Evolutionary conservation across 2,888 invertebrate species (phyloP).

Genomic region (Odontocolon sp.): DNA sequence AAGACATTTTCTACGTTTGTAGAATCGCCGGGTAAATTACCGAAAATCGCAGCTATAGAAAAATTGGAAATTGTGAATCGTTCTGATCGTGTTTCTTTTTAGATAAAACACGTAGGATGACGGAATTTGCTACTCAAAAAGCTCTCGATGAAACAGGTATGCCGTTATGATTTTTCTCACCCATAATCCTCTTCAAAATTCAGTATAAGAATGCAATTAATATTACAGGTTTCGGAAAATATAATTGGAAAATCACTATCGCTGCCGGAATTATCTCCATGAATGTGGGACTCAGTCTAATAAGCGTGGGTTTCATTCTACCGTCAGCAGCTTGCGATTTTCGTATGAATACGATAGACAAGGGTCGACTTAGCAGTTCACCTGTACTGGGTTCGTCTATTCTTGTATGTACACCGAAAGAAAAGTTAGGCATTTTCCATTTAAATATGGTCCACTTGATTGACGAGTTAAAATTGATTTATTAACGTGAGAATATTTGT

Average conservation of each 20-base stretch:
- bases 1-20: not conserved
- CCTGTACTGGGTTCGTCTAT: constrained; percentile 92
- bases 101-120: constrained; percentile 61
- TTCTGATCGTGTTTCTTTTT: constrained; percentile 32
- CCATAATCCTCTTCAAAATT: not conserved
- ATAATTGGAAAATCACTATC: constrained; percentile 89
- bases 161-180: not conserved
- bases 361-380: constrained; percentile 89
- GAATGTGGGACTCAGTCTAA: constrained; percentile 91
- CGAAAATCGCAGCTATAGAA: not conserved
- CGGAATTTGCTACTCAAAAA: constrained; percentile 67
- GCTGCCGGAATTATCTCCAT: constrained; percentile 91
- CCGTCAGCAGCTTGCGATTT: constrained; percentile 93
- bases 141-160: constrained; percentile 72
- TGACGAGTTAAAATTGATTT: too few relatives aligned
- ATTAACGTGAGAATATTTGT: too few relatives aligned
- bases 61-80: not conserved
- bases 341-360: constrained; percentile 89
- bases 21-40: constrained; percentile 24
- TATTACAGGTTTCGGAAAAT: constrained; percentile 88
- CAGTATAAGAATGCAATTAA: not conserved
- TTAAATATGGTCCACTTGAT: too few relatives aligned
- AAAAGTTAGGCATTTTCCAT: too few relatives aligned
- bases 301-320: constrained; percentile 90
- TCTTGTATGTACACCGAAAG: too few relatives aligned